These are phyloP conservation scores for Adelognathus sp. DNA, from an alignment of 2,888 invertebrate genomes.

Conservation along the genomic window DNA sequence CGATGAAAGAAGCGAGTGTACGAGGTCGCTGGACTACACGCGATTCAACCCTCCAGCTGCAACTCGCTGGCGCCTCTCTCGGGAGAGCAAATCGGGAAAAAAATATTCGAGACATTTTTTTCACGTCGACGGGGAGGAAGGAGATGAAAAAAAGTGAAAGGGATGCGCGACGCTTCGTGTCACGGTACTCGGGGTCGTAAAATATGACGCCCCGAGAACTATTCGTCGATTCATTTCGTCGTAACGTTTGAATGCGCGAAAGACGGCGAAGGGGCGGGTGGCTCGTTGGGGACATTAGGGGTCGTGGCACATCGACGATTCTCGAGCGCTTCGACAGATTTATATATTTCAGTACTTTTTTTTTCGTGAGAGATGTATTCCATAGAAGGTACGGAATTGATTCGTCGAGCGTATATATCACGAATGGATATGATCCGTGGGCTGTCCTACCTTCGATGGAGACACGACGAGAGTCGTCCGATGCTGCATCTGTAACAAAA, in stretches of 20 bases:
- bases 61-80: background rate
- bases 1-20: constrained; percentile 15
- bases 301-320: constrained; percentile 24
- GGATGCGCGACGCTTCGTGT: background rate
- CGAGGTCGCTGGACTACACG: constrained; percentile 13
- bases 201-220: constrained; percentile 45
- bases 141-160: background rate
- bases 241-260: constrained; percentile 12
- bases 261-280: background rate
- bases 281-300: background rate
- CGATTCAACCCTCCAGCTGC: constrained; percentile 14
- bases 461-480: constrained; percentile 47
- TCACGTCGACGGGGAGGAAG: constrained; percentile 9
- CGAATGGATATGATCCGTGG: constrained; percentile 17
- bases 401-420: constrained; percentile 30
- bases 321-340: constrained; percentile 27
- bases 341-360: constrained; percentile 25
- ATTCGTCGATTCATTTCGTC: constrained; percentile 44
- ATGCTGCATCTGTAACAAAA: constrained; percentile 56
- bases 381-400: constrained; percentile 18
- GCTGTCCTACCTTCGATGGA: constrained; percentile 53
- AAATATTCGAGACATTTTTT: constrained; percentile 40
- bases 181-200: constrained; percentile 19
- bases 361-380: background rate
- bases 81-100: constrained; percentile 31